Evolutionary conservation across 1,140 invertebrate genomes (phyloP).

Genomic region (Neotoxoptera formosana): DNA sequence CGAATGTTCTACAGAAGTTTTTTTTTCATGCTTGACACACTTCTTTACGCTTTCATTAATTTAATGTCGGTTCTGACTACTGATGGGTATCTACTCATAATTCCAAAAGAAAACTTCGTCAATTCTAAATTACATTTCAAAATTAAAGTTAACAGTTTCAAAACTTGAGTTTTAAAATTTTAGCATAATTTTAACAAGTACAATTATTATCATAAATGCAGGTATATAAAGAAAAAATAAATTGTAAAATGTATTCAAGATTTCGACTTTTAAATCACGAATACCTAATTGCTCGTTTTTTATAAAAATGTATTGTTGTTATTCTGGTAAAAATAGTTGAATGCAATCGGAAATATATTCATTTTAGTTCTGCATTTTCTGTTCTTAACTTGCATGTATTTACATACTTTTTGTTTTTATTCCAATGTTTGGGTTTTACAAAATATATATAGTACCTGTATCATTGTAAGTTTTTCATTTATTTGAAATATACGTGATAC

Average conservation of each 20-base stretch:
- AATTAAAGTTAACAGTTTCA: background rate
- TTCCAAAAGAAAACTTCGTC: background rate
- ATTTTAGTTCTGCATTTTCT: background rate
- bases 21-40: background rate
- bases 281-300: background rate
- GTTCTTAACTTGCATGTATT: background rate
- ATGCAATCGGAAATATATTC: background rate
- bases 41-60: background rate
- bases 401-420: background rate
- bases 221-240: background rate
- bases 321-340: background rate
- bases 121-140: background rate
- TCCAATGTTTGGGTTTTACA: background rate
- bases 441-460: background rate
- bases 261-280: background rate
- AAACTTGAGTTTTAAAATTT: background rate
- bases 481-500: constrained; percentile 12
- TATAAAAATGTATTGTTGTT: background rate
- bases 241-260: background rate
- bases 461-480: background rate
- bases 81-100: background rate
- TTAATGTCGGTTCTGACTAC: background rate
- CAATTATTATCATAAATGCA: background rate
- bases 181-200: no score
- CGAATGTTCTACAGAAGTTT: background rate